A percentile compares a stretch with the other conserved stretches of the same genome.
These are phyloP conservation scores for Tetranychus truncatus DNA, from an alignment of 2,888 invertebrate genomes.

Conservation along the genomic window DNA sequence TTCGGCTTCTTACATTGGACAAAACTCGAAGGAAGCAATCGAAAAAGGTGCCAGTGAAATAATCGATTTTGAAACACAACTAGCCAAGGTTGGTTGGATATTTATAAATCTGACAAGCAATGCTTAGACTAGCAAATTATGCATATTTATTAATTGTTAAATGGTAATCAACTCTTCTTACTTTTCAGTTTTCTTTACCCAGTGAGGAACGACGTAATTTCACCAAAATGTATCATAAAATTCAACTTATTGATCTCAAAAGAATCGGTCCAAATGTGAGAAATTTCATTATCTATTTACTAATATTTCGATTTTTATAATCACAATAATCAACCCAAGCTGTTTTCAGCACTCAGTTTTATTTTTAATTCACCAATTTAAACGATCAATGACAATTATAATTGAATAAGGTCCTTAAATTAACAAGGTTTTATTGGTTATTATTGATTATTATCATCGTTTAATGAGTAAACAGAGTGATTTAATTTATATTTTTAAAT, in stretches of 20 bases:
- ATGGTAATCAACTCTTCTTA: background rate
- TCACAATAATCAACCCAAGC: no score
- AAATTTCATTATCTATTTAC: slow-evolving; percentile 29
- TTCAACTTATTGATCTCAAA: slow-evolving; percentile 57
- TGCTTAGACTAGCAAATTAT: background rate
- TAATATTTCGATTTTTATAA: background rate
- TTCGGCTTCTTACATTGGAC: slow-evolving; percentile 65
- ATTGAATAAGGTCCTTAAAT: no score
- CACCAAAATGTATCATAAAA: slow-evolving; percentile 72
- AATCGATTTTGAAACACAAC: slow-evolving; percentile 63
- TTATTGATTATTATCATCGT: background rate
- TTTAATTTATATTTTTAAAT: background rate
- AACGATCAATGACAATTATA: no score
- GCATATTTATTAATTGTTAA: background rate
- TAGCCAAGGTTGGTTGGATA: slow-evolving; percentile 63
- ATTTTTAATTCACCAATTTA: no score
- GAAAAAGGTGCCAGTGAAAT: slow-evolving; percentile 54
- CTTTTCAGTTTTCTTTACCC: slow-evolving; percentile 54
- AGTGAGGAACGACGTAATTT: slow-evolving; percentile 76
- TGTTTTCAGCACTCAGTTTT: no score
- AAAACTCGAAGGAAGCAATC: slow-evolving; percentile 45
- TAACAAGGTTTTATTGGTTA: no score
- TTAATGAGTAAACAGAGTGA: no score
- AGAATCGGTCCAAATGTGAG: slow-evolving; percentile 41
- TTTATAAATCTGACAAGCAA: background rate